Base-by-base conservation (phyloP, 2,113 vertebrate genomes). In the Pagrus major region DNA sequence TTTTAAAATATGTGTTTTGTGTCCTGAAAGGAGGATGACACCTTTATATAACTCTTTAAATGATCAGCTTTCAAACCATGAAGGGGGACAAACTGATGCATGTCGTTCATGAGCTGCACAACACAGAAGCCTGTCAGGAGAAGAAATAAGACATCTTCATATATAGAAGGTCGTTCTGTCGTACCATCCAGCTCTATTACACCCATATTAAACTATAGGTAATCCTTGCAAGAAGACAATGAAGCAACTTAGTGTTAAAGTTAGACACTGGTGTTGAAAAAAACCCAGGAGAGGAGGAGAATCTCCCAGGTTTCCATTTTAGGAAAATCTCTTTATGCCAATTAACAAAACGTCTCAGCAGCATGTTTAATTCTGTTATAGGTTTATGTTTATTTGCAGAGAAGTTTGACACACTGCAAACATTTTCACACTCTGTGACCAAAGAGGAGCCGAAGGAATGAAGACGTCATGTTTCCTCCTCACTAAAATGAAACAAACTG, bases 251-350 rank as follows among this genome's bases (percentile, higher is more conserved):
- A 42, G 41, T 21, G 51, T 51, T 37, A 52, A 70, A 70, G 49
- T 42, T 29, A n/a, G 10, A 71, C 41, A 23, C 1, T 9, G 31
- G 20, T 66, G 41, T 33, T 49, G 2, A 42, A 58, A 25, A 49
- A 39, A 49, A n/a, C n/a, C n/a, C n/a, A n/a, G n/a, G n/a, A n/a
- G n/a, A n/a, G 16, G 6, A 64, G 47, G 54, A 54, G 18, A 33
- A 27, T 1, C 4, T 64, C 31, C 0, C 0, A 27, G 59, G 41
- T 51, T 0, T 65, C 0, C 33, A 18, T 70, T 81, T 68, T 18
- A 25, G 27, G 1, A 60, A 35, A 74, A 68, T 74, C 64, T 73
- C 12, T 60, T 66, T 21, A 66, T 54, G 46, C 44, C 65, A 74
- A 44, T 59, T 60, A 58, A 60, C 42, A 44, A 33, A 29, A 3